Evolutionary conservation across 1,140 invertebrate genomes (phyloP), one percentile per base, ranked within the genome.

Genomic region (Chymomyza costata): DNA sequence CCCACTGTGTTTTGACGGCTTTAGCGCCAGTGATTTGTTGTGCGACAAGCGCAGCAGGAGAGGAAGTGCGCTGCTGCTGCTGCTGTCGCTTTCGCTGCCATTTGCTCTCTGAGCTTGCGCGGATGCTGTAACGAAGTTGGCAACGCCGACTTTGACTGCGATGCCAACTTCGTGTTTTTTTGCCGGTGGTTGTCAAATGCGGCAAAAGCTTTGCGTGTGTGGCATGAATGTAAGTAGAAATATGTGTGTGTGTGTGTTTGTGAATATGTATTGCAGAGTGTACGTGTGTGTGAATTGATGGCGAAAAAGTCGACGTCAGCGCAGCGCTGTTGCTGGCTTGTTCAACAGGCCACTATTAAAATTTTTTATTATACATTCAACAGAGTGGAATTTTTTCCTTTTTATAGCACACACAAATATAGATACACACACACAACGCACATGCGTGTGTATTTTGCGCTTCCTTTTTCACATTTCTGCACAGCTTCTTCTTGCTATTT

Each of bases 321-420:
- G 46, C 48, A 60, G 52, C 31, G 48, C 63, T 73, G 59, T 74
- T 57, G 55, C 67, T 78, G 45, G 28, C 54, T 68, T 52, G 70
- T 76, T 80, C 73, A 80, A 80, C 73, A 80, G 73, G 73, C 73
- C 63, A 78, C 63, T 67, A 78, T 68, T 74, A 68, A 66, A 37
- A 59, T 50, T 59, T 70, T 39, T 54, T 67, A 43, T 65, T 58
- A 54, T 64, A 73, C 59, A 67, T 73, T 73, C 59, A 67, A 74
- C 56, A 65, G 65, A 69, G 53, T 53, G 47, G 65, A 76, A 70
- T 63, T 63, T 65, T 60, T 63, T 53, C 31, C 54, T 48, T 49
- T 31, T 25, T 25, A 5, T 8, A 25, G 21, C 8, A 25, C n/a
- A n/a, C n/a, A n/a, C n/a, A n/a, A n/a, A n/a, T n/a, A n/a, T 8